These are phyloP conservation scores for Xiphophorus couchianus DNA, from an alignment of 2,113 vertebrate genomes.

Conservation along the genomic window DNA sequence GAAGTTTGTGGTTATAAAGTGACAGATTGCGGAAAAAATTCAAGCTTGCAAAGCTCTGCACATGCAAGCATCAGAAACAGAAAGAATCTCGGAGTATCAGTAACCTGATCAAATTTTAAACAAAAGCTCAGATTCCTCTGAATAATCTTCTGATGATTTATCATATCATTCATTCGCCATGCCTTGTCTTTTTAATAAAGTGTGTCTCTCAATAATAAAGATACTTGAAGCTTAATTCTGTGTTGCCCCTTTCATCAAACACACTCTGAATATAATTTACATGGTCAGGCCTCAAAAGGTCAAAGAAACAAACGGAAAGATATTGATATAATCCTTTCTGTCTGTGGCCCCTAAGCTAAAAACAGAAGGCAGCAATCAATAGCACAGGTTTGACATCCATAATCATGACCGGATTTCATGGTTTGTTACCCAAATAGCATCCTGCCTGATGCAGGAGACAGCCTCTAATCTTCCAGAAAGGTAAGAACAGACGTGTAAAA, in stretches of 20 bases:
- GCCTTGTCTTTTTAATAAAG: not conserved
- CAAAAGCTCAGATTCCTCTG: not conserved
- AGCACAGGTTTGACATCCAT: not conserved
- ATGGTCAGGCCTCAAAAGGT: not conserved
- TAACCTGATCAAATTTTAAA: not conserved
- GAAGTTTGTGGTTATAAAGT: not conserved
- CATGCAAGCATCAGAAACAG: not conserved
- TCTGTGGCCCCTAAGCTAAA: not conserved
- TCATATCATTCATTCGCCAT: not conserved
- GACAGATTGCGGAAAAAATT: not conserved
- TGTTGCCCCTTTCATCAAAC: not conserved
- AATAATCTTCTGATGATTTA: not conserved
- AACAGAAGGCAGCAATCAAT: not conserved
- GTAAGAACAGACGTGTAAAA: not conserved
- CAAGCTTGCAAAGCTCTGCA: not conserved
- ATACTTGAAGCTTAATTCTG: not conserved
- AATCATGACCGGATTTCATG: not conserved
- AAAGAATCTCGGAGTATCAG: not conserved
- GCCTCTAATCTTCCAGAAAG: not conserved
- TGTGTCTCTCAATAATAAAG: not conserved
- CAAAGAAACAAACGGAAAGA: not conserved
- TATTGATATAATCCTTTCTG: not conserved
- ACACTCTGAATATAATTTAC: not conserved
- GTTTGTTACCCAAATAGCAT: constrained; percentile 8
- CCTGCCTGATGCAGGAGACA: constrained; percentile 1